Evolutionary conservation across 2,113 vertebrate species (phyloP).

Genomic region (Mustela lutreola): DNA sequence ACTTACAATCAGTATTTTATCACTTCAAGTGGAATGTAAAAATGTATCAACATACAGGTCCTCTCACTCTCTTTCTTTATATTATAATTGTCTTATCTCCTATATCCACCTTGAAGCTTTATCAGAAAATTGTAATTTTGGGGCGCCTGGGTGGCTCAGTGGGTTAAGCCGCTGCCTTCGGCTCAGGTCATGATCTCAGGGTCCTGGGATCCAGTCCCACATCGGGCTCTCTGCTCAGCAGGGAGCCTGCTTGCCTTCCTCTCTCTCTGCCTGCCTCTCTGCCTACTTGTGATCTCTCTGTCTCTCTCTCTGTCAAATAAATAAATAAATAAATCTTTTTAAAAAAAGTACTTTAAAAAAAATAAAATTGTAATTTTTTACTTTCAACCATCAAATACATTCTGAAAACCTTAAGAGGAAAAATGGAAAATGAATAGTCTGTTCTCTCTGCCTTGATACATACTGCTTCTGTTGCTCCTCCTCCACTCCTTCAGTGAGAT

Average conservation of each 20-base stretch:
- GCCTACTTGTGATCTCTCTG: too few species aligned
- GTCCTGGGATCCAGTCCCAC: too few species aligned
- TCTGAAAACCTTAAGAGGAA: not conserved
- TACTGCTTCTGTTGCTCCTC: not conserved
- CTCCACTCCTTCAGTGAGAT: not conserved
- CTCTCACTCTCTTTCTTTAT: not conserved
- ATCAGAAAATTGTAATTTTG: not conserved
- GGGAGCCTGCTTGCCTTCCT: too few species aligned
- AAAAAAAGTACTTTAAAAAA: too few species aligned
- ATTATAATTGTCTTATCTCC: not conserved
- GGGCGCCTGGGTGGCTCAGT: too few species aligned
- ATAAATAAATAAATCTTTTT: too few species aligned
- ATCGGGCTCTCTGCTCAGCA: too few species aligned
- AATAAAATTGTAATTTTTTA: not conserved
- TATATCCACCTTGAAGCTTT: not conserved
- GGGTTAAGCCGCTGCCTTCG: too few species aligned
- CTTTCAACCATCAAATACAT: not conserved
- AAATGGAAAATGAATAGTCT: not conserved
- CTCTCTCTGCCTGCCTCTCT: too few species aligned
- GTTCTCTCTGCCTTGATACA: not conserved
- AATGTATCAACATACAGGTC: not conserved
- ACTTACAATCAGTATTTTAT: constrained; percentile 14
- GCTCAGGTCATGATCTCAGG: too few species aligned
- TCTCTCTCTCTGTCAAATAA: too few species aligned
- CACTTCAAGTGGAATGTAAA: not conserved